Conservation (phyloP, 2,797 vertebrate species). For the Carapus acus region DNA sequence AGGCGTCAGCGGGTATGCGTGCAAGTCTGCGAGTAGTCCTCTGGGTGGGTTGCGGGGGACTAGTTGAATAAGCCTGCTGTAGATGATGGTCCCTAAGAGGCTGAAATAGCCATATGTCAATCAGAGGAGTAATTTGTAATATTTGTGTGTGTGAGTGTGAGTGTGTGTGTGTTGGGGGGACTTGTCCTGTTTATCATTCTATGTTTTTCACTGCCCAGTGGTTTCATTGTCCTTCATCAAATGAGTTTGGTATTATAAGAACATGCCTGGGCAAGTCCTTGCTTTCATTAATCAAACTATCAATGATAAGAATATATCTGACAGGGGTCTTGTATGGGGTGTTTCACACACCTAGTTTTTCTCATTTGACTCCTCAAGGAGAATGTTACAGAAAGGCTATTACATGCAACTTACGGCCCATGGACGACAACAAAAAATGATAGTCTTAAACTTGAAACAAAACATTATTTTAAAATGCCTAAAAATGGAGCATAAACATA, state of each 20-base stretch:
- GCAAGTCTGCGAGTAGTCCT: too few relatives aligned
- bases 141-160: too few relatives aligned
- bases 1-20: too few relatives aligned
- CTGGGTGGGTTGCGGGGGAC: too few relatives aligned
- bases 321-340: slow-evolving; percentile 28
- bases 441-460: slow-evolving; percentile 27
- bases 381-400: slow-evolving; percentile 46
- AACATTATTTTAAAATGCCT: slow-evolving; percentile 36
- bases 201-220: too few relatives aligned
- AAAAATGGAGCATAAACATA: background rate
- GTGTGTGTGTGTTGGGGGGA: too few relatives aligned
- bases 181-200: too few relatives aligned
- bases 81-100: too few relatives aligned
- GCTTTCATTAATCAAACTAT: slow-evolving; percentile 42
- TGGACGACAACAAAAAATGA: slow-evolving; percentile 39
- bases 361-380: slow-evolving; percentile 46
- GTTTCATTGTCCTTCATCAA: too few relatives aligned
- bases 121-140: too few relatives aligned
- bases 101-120: too few relatives aligned
- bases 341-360: slow-evolving; percentile 35
- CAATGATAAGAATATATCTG: slow-evolving; percentile 27
- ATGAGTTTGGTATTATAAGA: background rate
- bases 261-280: slow-evolving; percentile 6
- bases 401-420: slow-evolving; percentile 15
- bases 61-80: too few relatives aligned